phyloP scores from a whole-genome alignment of 2,113 vertebrate genomes.

The Morphnarchus princeps region DNA sequence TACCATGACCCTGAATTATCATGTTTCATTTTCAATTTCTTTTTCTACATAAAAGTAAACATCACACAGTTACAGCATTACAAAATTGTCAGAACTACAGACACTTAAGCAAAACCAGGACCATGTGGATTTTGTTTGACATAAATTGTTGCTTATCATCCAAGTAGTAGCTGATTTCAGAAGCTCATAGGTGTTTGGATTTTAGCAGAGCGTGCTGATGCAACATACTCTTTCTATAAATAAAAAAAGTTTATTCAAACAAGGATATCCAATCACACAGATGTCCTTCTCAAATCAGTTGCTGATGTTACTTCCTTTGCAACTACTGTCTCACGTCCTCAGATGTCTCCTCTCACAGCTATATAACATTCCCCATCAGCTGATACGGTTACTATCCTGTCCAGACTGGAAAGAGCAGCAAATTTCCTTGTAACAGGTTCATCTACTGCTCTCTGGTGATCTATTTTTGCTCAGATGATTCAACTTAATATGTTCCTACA shows the following conservation, averaged over 20 bases:
- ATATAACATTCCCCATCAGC: not conserved
- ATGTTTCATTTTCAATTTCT: not conserved
- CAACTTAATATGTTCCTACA: not conserved
- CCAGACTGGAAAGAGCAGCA: not conserved
- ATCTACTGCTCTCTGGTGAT: not conserved
- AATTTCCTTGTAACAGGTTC: not conserved
- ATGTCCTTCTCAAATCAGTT: not conserved
- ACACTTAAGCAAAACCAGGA: not conserved
- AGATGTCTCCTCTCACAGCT: not conserved
- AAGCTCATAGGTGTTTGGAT: not conserved
- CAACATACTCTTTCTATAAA: not conserved
- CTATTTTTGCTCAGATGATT: constrained; percentile 30
- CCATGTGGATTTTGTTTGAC: not conserved
- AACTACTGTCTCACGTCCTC: not conserved
- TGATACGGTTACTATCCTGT: not conserved
- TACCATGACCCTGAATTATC: not conserved
- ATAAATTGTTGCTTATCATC: not conserved
- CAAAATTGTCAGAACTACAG: not conserved
- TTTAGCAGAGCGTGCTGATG: not conserved
- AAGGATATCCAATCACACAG: not conserved
- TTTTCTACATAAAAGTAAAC: not conserved
- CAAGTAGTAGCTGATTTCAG: not conserved
- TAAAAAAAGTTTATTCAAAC: not conserved
- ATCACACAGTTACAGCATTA: not conserved
- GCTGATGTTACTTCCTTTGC: not conserved